phyloP scores from a whole-genome alignment of 2,113 vertebrate genomes.

The Ptilorrhoa leucosticta region DNA sequence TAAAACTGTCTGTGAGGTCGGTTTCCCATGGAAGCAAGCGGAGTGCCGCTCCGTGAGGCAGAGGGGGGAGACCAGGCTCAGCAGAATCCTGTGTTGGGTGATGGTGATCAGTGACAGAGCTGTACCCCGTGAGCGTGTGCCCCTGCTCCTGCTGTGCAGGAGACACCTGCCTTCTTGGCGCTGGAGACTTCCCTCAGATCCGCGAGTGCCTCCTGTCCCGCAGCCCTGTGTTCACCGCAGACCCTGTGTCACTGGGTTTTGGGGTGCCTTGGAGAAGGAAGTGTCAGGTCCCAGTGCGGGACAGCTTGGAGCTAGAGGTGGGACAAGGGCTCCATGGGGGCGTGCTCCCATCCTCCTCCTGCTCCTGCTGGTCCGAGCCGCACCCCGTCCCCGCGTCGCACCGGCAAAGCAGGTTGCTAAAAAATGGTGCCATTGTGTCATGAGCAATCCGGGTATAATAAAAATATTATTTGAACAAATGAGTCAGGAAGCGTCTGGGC shows the following conservation, averaged over 20 bases:
- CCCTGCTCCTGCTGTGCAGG: neutral
- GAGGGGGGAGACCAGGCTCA: neutral
- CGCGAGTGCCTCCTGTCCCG: rapidly evolving
- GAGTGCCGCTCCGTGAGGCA: neutral
- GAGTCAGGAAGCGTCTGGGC: constrained; percentile 52
- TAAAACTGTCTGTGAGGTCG: neutral
- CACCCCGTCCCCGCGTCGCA: rapidly evolving
- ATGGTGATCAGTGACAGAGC: neutral
- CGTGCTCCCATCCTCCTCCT: neutral
- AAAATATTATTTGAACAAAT: constrained; percentile 49
- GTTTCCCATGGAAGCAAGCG: neutral
- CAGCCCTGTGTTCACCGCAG: neutral
- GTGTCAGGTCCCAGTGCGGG: neutral
- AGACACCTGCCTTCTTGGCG: neutral
- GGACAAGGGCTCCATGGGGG: neutral
- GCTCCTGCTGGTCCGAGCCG: neutral
- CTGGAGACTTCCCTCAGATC: neutral
- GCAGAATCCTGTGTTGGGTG: neutral
- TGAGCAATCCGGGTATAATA: constrained; percentile 22
- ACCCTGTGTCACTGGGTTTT: rapidly evolving
- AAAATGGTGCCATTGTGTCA: constrained; percentile 40
- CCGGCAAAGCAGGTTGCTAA: neutral
- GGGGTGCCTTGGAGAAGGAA: neutral
- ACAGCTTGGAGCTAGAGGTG: neutral
- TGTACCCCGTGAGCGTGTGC: rapidly evolving